Conservation (phyloP, 1,140 invertebrate species). For the Andricus grossulariae region DNA sequence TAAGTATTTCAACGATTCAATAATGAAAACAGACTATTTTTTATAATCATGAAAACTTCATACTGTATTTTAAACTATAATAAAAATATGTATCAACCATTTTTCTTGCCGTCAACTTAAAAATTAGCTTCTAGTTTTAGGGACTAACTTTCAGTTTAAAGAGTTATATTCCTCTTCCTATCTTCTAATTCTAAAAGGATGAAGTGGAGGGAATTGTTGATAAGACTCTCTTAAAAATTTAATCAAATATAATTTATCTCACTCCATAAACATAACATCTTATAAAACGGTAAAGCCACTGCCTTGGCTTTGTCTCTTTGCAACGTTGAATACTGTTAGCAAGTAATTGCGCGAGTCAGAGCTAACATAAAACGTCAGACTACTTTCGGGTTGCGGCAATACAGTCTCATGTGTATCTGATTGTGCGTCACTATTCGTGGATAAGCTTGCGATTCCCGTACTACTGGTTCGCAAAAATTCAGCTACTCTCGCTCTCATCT, state of each 20-base stretch:
- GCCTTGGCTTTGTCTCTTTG: conserved; percentile 73
- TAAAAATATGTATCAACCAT: not conserved
- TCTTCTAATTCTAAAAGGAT: not conserved
- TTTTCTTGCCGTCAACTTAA: not conserved
- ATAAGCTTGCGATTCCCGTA: conserved; percentile 70
- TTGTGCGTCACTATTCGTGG: conserved; percentile 66
- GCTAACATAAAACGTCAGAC: conserved; percentile 73
- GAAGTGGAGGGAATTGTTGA: not conserved
- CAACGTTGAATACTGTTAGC: conserved; percentile 73
- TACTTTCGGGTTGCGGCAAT: conserved; percentile 59
- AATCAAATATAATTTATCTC: conserved; percentile 27
- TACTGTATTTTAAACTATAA: not conserved
- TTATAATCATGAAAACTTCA: not conserved
- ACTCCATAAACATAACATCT: conserved; percentile 40
- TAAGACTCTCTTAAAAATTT: conserved; percentile 14
- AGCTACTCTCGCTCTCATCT: conserved; percentile 75
- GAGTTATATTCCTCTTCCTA: too few relatives aligned
- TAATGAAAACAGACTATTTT: not conserved
- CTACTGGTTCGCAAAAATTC: conserved; percentile 77
- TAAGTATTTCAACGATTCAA: not conserved
- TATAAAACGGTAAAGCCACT: conserved; percentile 70
- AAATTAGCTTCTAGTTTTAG: not conserved
- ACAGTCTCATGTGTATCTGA: conserved; percentile 62
- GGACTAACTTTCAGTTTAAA: too few relatives aligned
- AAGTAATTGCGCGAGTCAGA: conserved; percentile 75